Evolutionary conservation across 2,797 vertebrate genomes (phyloP).

Genomic region (Xerus rutilus): DNA sequence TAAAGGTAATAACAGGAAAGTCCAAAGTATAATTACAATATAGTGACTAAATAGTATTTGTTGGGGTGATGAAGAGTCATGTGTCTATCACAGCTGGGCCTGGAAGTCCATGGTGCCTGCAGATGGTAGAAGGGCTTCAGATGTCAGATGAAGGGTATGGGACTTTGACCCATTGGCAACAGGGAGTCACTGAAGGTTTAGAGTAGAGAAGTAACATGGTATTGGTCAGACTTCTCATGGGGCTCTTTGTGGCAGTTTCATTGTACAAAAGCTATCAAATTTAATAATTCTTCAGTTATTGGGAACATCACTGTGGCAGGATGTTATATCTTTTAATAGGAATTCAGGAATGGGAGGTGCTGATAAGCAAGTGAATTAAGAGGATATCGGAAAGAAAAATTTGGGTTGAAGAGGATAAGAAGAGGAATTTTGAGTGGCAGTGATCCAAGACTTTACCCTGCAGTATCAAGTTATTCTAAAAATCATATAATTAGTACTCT

Average conservation of each 20-base stretch:
- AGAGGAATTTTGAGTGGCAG: background rate
- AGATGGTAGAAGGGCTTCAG: background rate
- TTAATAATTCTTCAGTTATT: slow-evolving; percentile 59
- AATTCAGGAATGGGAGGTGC: slow-evolving; percentile 52
- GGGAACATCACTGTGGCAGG: slow-evolving; percentile 28
- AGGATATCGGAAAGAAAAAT: slow-evolving; percentile 34
- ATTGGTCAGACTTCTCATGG: background rate
- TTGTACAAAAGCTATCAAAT: slow-evolving; percentile 28
- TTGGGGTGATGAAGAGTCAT: background rate
- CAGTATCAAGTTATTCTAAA: slow-evolving; percentile 7
- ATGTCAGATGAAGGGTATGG: background rate
- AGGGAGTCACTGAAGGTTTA: background rate
- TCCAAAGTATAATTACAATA: background rate
- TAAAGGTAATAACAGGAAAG: background rate
- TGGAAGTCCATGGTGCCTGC: rapidly evolving
- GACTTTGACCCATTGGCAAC: background rate
- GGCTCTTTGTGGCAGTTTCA: slow-evolving; percentile 8
- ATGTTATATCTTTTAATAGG: slow-evolving; percentile 65
- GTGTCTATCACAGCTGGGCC: rapidly evolving
- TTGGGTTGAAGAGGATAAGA: slow-evolving; percentile 20
- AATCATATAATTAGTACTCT: background rate
- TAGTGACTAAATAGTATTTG: background rate
- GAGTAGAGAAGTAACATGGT: background rate
- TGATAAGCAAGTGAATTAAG: slow-evolving; percentile 70
- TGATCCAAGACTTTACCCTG: background rate